These are phyloP conservation scores for Phylloscopus trochiloides DNA, from an alignment of 2,113 vertebrate species.

Conservation along the genomic window DNA sequence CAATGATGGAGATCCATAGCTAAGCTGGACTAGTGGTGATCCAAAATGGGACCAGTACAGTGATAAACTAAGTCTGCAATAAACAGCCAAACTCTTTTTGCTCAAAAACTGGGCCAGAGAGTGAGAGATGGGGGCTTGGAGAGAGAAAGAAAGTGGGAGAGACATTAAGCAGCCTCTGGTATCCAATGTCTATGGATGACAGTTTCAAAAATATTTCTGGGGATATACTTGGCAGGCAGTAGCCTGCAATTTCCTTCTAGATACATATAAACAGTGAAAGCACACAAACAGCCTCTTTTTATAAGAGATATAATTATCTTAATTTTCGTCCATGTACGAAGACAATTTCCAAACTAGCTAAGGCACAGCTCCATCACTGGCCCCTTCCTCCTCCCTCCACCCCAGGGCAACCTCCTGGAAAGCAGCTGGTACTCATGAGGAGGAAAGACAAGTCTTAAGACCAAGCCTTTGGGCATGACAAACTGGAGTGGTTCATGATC, in stretches of 20 bases:
- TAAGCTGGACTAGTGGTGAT: neutral
- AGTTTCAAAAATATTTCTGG: conserved; percentile 47
- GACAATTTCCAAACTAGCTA: neutral
- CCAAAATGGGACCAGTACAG: neutral
- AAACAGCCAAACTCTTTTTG: neutral
- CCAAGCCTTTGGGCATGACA: neutral
- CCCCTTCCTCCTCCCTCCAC: neutral
- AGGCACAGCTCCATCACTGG: neutral
- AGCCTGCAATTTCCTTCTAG: conserved; percentile 16
- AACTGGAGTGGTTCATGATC: neutral
- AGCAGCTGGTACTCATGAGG: neutral
- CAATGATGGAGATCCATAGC: neutral
- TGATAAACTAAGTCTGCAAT: neutral
- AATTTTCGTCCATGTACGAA: neutral
- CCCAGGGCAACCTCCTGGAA: neutral
- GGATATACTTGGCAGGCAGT: conserved; percentile 24
- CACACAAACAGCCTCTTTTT: neutral
- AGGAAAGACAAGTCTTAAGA: neutral
- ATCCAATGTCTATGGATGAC: neutral
- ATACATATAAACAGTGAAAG: neutral
- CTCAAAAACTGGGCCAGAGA: neutral
- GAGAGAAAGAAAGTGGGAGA: neutral
- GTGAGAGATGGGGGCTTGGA: neutral
- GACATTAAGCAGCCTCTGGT: conserved; percentile 33
- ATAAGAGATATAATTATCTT: neutral